These are phyloP conservation scores for Dipodomys spectabilis DNA, from an alignment of 2,113 vertebrate species.

Conservation along the genomic window DNA sequence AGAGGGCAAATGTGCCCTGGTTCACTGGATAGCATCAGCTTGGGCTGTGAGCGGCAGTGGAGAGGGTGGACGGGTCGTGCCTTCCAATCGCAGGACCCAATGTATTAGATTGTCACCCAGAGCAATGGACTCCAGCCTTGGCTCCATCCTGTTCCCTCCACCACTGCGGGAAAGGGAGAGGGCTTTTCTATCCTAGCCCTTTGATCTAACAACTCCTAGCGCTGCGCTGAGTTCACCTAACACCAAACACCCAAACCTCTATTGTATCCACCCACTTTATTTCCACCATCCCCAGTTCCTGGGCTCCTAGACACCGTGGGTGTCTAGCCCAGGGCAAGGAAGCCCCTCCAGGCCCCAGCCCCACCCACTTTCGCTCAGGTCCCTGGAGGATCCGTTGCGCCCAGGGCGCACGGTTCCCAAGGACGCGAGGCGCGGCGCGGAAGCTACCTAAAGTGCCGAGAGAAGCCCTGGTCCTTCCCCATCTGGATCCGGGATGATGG, in stretches of 20 bases:
- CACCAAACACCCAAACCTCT: not conserved
- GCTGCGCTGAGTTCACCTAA: not conserved
- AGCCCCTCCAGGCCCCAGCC: slow-evolving; percentile 32
- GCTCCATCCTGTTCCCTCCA: not conserved
- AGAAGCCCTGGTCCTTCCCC: slow-evolving; percentile 95
- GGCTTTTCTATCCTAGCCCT: not conserved
- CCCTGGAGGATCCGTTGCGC: not conserved
- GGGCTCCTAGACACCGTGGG: not conserved
- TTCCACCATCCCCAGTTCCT: not conserved
- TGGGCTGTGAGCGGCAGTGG: not conserved
- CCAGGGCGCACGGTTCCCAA: slow-evolving; percentile 32
- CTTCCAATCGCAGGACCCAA: not conserved
- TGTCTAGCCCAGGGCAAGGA: slow-evolving; percentile 17
- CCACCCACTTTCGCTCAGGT: slow-evolving; percentile 46
- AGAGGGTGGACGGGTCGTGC: not conserved
- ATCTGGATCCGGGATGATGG: slow-evolving; percentile 86
- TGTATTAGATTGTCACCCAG: not conserved
- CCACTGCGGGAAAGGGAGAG: not conserved
- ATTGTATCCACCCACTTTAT: not conserved
- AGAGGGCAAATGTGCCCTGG: not conserved
- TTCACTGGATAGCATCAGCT: not conserved
- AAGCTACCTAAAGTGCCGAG: slow-evolving; percentile 95
- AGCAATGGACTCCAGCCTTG: not conserved
- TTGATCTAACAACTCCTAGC: not conserved
- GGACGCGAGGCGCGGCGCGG: not conserved